Evolutionary conservation across 2,888 invertebrate species (phyloP).

Genomic region (Tenodera sinensis): DNA sequence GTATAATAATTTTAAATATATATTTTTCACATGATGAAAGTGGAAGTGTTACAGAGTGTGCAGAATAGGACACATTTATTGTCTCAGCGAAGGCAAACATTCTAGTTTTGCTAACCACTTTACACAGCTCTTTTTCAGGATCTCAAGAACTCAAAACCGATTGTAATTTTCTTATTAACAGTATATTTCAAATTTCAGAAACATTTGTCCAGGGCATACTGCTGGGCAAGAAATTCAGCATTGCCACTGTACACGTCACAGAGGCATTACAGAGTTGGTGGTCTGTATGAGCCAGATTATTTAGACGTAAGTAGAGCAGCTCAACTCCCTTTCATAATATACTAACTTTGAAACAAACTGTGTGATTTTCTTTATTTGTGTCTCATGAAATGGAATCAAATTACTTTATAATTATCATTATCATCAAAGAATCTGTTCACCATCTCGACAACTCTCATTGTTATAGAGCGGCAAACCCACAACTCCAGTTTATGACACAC

Average conservation of each 20-base stretch:
- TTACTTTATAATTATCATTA: too few species aligned
- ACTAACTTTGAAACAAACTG: not conserved
- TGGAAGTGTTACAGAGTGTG: too few species aligned
- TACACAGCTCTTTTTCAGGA: too few species aligned
- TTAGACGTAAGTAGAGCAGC: constrained; percentile 56
- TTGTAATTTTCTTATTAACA: not conserved
- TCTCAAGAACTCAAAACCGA: too few species aligned
- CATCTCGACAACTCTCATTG: constrained; percentile 11
- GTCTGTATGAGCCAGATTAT: constrained; percentile 66
- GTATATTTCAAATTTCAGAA: not conserved
- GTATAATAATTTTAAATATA: too few species aligned
- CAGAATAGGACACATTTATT: too few species aligned
- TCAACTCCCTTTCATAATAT: not conserved
- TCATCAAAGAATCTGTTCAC: too few species aligned
- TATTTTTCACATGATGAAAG: too few species aligned
- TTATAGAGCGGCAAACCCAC: constrained; percentile 62
- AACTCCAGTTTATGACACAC: constrained; percentile 65
- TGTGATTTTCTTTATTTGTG: too few species aligned
- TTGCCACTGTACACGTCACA: not conserved
- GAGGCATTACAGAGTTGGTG: not conserved
- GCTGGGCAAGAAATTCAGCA: not conserved
- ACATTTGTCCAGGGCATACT: not conserved
- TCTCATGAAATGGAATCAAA: too few species aligned
- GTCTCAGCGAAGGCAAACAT: too few species aligned
- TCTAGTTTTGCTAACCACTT: too few species aligned